Conservation (phyloP, 2,113 vertebrate species). For the Psephotus haematonotus region DNA sequence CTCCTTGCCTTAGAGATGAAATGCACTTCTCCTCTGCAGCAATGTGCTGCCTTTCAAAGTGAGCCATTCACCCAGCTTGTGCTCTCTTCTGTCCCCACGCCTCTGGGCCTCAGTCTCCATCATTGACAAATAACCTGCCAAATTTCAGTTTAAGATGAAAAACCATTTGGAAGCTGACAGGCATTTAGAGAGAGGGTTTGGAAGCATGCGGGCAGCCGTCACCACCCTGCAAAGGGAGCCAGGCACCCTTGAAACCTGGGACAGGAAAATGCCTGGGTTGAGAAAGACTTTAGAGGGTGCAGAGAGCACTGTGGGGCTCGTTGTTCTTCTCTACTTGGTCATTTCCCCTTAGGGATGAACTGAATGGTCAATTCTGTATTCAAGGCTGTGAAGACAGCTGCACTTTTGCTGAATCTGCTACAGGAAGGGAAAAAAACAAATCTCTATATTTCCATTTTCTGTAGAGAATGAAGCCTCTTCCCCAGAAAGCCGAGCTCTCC, state of each 20-base stretch:
- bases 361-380: slow-evolving; percentile 62
- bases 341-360: slow-evolving; percentile 37
- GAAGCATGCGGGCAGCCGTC: background rate
- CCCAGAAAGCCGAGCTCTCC: background rate
- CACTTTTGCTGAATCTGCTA: slow-evolving; percentile 68
- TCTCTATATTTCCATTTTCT: slow-evolving; percentile 50
- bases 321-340: slow-evolving; percentile 41
- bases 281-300: slow-evolving; percentile 2
- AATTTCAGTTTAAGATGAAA: background rate
- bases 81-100: background rate
- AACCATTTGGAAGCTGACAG: background rate
- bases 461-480: slow-evolving; percentile 19
- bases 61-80: background rate
- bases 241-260: background rate
- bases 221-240: background rate
- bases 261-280: background rate
- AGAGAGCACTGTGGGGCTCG: slow-evolving; percentile 6
- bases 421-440: slow-evolving; percentile 50
- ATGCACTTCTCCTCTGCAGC: background rate
- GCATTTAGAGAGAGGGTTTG: background rate
- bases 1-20: background rate
- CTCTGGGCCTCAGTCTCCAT: background rate
- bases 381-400: slow-evolving; percentile 56
- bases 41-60: background rate
- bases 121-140: background rate